Evolutionary conservation across 2,113 vertebrate genomes (phyloP).

Genomic region (Hucho hucho): DNA sequence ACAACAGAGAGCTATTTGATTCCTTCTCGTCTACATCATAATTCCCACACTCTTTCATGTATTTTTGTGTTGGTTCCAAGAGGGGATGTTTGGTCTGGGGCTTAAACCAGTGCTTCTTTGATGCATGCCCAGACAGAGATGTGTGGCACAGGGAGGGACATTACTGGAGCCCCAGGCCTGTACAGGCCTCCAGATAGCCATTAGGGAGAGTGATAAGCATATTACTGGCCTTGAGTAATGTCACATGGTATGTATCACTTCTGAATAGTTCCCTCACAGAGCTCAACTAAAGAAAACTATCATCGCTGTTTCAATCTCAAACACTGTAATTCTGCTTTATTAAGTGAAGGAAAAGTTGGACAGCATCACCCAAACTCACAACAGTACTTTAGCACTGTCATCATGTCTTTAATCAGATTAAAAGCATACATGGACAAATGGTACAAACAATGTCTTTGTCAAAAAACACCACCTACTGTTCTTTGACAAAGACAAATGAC

Average conservation of each 20-base stretch:
- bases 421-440: too few species aligned
- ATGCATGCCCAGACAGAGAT: conserved; percentile 12
- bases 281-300: too few species aligned
- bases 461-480: too few species aligned
- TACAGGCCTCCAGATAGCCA: conserved; percentile 14
- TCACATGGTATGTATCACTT: not conserved
- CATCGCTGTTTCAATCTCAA: too few species aligned
- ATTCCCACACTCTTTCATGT: conserved; percentile 49
- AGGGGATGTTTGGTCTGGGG: conserved; percentile 44
- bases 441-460: too few species aligned
- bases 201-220: conserved; percentile 43
- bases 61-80: conserved; percentile 27
- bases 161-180: conserved; percentile 17
- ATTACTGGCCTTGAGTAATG: conserved; percentile 39
- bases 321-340: not conserved
- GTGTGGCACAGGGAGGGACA: conserved; percentile 38
- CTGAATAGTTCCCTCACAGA: too few species aligned
- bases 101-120: conserved; percentile 30
- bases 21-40: not conserved
- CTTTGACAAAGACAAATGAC: too few species aligned
- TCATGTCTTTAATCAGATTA: too few species aligned
- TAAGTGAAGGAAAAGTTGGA: not conserved
- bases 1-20: not conserved
- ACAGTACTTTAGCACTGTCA: not conserved
- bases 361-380: not conserved